Conservation (phyloP, 1,140 invertebrate genomes). For the Leguminivora glycinivorella region DNA sequence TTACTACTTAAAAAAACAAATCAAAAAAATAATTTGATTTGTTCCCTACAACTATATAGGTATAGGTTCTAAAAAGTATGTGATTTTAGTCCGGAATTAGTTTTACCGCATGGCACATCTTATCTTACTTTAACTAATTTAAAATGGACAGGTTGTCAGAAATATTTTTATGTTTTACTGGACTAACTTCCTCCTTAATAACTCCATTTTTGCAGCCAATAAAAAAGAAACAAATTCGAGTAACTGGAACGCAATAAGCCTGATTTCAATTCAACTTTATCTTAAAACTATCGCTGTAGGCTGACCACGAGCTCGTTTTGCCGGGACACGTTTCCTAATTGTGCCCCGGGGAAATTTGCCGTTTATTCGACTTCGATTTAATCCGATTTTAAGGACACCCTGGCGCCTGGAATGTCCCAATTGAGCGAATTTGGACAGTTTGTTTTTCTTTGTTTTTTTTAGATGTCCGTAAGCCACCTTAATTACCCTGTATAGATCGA, state of each 20-base stretch:
- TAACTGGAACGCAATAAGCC: neutral
- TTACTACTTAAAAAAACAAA: too few relatives aligned
- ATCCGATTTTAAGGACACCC: constrained; percentile 12
- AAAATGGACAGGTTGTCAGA: too few relatives aligned
- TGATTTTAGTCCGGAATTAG: too few relatives aligned
- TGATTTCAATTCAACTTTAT: neutral
- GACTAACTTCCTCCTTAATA: too few relatives aligned
- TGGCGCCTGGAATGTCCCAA: neutral
- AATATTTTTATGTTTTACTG: too few relatives aligned
- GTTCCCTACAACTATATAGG: too few relatives aligned
- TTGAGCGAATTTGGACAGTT: neutral
- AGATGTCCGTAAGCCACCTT: neutral
- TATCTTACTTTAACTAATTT: too few relatives aligned
- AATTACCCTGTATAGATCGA: neutral
- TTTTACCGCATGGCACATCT: too few relatives aligned
- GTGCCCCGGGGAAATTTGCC: constrained; percentile 5
- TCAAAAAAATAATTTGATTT: too few relatives aligned
- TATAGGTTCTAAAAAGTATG: too few relatives aligned
- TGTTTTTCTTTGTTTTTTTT: constrained; percentile 3
- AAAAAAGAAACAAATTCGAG: neutral
- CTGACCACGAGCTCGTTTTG: neutral
- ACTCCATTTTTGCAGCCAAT: too few relatives aligned
- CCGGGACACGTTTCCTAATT: constrained; percentile 10
- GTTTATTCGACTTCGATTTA: constrained; percentile 12
- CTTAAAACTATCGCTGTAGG: constrained; percentile 5